phyloP scores from a whole-genome alignment of 2,888 invertebrate genomes.

The Dryococelus australis region DNA sequence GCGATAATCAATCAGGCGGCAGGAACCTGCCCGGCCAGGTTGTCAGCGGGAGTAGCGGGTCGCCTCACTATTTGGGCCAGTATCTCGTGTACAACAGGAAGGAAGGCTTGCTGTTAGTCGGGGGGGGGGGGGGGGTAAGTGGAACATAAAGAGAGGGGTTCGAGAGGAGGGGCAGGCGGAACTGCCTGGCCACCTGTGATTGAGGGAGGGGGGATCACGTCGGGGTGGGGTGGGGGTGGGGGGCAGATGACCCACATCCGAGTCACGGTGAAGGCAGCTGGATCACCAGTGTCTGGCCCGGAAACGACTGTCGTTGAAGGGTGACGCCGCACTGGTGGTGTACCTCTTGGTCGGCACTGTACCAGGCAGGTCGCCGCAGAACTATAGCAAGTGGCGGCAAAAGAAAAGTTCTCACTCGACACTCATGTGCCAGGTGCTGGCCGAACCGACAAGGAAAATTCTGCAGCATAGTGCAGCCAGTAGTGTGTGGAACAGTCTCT shows the following conservation, averaged over 20 bases:
- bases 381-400: too few relatives aligned
- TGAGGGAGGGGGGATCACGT: not conserved
- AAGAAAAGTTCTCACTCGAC: not conserved
- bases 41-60: conserved; percentile 8
- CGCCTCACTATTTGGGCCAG: not conserved
- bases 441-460: too few relatives aligned
- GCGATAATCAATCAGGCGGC: not conserved
- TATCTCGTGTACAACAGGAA: not conserved
- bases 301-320: not conserved
- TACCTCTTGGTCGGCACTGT: too few relatives aligned
- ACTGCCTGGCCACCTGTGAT: not conserved
- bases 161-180: not conserved
- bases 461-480: too few relatives aligned
- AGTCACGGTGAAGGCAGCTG: not conserved
- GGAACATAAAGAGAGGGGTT: not conserved
- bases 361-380: too few relatives aligned
- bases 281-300: not conserved
- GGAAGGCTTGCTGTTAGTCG: not conserved
- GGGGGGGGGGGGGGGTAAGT: not conserved
- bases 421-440: too few relatives aligned
- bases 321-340: too few relatives aligned
- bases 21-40: not conserved
- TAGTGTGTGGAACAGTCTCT: too few relatives aligned
- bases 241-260: conserved; percentile 16
- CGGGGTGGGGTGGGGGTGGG: not conserved